Conservation (phyloP, 1,140 invertebrate genomes). For the Drosophila rhopaloa region DNA sequence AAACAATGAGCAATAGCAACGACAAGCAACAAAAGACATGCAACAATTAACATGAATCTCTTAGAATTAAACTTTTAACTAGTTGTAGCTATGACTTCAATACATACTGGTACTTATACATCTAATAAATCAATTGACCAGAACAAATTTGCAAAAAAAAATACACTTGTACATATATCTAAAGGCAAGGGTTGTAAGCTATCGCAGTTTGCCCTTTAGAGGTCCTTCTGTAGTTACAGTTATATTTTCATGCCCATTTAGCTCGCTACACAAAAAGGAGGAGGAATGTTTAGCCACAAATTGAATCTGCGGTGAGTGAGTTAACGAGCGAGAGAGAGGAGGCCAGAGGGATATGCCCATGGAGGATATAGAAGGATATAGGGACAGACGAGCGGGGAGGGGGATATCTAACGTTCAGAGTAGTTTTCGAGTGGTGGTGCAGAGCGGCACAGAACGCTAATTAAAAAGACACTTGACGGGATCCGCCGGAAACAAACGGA, state of each 20-base stretch:
- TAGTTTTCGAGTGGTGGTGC: conserved; percentile 70
- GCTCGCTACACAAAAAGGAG: conserved; percentile 76
- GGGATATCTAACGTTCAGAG: background rate
- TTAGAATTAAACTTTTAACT: too few species aligned
- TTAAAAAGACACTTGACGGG: conserved; percentile 75
- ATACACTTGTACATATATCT: too few species aligned
- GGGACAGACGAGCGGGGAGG: conserved; percentile 4
- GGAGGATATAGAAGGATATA: background rate
- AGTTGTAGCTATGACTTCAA: too few species aligned
- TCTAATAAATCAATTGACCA: too few species aligned
- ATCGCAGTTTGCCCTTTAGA: background rate
- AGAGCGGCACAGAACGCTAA: conserved; percentile 74
- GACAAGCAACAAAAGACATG: too few species aligned
- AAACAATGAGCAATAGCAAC: too few species aligned
- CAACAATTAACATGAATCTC: too few species aligned
- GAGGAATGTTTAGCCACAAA: conserved; percentile 79
- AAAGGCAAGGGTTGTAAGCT: too few species aligned
- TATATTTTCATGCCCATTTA: conserved; percentile 83
- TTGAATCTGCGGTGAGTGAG: conserved; percentile 72
- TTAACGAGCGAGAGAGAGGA: conserved; percentile 54
- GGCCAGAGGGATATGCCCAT: background rate
- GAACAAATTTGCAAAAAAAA: too few species aligned
- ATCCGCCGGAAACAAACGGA: conserved; percentile 33
- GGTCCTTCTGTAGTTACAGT: conserved; percentile 52
- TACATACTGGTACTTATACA: too few species aligned